These are phyloP conservation scores for Lypha dubia DNA, from an alignment of 2,888 invertebrate genomes.

Conservation along the genomic window DNA sequence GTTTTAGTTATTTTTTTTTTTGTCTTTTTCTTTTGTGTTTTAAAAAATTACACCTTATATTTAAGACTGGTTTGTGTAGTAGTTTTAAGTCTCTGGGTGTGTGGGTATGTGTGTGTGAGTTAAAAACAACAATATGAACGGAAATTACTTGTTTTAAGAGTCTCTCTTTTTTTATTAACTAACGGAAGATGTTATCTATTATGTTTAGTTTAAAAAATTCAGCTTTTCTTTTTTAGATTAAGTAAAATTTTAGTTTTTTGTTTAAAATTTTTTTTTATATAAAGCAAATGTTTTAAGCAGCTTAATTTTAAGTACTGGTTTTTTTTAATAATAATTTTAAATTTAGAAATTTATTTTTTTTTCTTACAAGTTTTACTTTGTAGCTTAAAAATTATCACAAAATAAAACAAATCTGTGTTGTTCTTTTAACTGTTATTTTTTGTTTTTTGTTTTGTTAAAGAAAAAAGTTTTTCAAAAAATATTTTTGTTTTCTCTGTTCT, in stretches of 20 bases:
- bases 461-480: slow-evolving; percentile 72
- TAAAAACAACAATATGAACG: slow-evolving; percentile 54
- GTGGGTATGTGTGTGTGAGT: neutral
- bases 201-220: slow-evolving; percentile 59
- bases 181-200: slow-evolving; percentile 74
- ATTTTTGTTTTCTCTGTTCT: slow-evolving; percentile 64
- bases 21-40: slow-evolving; percentile 35
- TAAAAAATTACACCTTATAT: slow-evolving; percentile 36
- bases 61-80: slow-evolving; percentile 40
- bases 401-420: slow-evolving; percentile 67
- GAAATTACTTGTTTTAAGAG: slow-evolving; percentile 44
- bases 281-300: slow-evolving; percentile 62
- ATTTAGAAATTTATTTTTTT: slow-evolving; percentile 64
- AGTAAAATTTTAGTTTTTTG: slow-evolving; percentile 43
- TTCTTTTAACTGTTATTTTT: slow-evolving; percentile 47
- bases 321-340: slow-evolving; percentile 15
- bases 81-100: slow-evolving; percentile 10
- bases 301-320: slow-evolving; percentile 62
- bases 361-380: slow-evolving; percentile 57
- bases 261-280: slow-evolving; percentile 45
- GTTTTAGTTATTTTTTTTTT: slow-evolving; percentile 35
- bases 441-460: slow-evolving; percentile 33
- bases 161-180: slow-evolving; percentile 65
- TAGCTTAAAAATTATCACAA: slow-evolving; percentile 74
- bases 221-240: slow-evolving; percentile 66